These are phyloP conservation scores for Tringa solitaria DNA, from an alignment of 2,113 vertebrate species.

Conservation along the genomic window DNA sequence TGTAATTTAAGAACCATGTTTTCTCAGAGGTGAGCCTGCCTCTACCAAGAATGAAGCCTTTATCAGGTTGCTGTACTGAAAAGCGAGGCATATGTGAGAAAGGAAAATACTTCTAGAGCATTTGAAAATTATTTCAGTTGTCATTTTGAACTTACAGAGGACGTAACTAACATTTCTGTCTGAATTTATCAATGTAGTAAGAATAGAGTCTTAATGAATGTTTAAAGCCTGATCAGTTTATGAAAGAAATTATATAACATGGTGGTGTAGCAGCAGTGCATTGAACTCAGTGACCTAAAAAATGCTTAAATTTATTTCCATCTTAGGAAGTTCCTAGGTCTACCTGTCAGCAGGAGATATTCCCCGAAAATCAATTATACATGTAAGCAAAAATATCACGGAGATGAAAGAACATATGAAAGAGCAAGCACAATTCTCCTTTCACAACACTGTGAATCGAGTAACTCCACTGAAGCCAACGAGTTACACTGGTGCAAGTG, in stretches of 20 bases:
- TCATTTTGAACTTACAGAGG: background rate
- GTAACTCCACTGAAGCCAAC: constrained; percentile 6
- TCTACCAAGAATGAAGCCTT: background rate
- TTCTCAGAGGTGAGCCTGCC: background rate
- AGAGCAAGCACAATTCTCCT: constrained; percentile 16
- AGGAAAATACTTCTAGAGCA: background rate
- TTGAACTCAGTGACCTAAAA: constrained; percentile 40
- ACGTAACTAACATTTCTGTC: background rate
- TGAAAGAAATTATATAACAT: constrained; percentile 40
- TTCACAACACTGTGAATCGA: constrained; percentile 4
- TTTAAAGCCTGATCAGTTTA: constrained; percentile 14
- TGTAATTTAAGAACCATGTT: background rate
- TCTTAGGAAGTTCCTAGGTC: background rate
- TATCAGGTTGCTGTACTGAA: background rate
- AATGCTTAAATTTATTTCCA: constrained; percentile 1
- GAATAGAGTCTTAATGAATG: background rate
- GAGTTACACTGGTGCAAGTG: constrained; percentile 12
- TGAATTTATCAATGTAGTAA: background rate
- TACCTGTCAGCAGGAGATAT: background rate
- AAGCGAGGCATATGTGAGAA: background rate
- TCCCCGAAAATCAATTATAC: constrained; percentile 43
- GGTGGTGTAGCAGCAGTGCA: background rate
- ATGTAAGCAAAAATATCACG: constrained; percentile 15
- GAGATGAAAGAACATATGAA: constrained; percentile 24
- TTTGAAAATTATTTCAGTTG: background rate